Percentiles rank a stretch among this genome's conserved stretches.
Evolutionary conservation across 1,140 invertebrate genomes (phyloP).

Genomic region (Zelostemma sp.): DNA sequence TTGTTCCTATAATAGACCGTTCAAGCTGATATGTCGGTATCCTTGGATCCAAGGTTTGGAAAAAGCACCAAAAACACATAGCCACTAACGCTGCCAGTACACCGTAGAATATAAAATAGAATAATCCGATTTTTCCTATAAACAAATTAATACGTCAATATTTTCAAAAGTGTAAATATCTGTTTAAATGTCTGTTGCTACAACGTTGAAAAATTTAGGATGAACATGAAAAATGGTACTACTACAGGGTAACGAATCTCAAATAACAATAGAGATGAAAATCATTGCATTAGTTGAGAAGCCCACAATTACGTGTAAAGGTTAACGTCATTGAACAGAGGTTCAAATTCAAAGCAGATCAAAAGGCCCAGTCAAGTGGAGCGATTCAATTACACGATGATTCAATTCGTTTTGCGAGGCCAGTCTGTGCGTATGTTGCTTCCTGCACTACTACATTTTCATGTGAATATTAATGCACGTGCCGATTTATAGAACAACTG

Average conservation of each 20-base stretch:
- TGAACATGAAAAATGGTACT: no score
- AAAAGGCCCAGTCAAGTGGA: slow-evolving; percentile 61
- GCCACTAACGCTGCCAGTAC: slow-evolving; percentile 89
- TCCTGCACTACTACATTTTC: slow-evolving; percentile 47
- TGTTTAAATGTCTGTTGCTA: no score
- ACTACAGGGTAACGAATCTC: no score
- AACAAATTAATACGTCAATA: no score
- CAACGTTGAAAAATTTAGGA: no score
- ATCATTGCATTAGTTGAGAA: slow-evolving; percentile 34
- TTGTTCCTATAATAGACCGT: slow-evolving; percentile 88
- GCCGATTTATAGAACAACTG: slow-evolving; percentile 22
- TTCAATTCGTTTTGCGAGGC: slow-evolving; percentile 56
- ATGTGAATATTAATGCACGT: slow-evolving; percentile 49
- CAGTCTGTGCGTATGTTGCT: slow-evolving; percentile 44
- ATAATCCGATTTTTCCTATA: slow-evolving; percentile 89
- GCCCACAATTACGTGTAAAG: slow-evolving; percentile 45
- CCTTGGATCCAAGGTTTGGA: slow-evolving; percentile 88
- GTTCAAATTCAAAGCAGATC: slow-evolving; percentile 57
- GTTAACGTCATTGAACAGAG: slow-evolving; percentile 47
- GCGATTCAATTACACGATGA: slow-evolving; percentile 62
- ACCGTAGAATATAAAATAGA: slow-evolving; percentile 93
- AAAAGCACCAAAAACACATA: slow-evolving; percentile 92
- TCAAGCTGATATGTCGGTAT: slow-evolving; percentile 88
- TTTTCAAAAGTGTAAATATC: no score
- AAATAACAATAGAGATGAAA: slow-evolving; percentile 20